Evolutionary conservation across 1,140 invertebrate species (phyloP).

Genomic region (Rhyacophila brunnea): DNA sequence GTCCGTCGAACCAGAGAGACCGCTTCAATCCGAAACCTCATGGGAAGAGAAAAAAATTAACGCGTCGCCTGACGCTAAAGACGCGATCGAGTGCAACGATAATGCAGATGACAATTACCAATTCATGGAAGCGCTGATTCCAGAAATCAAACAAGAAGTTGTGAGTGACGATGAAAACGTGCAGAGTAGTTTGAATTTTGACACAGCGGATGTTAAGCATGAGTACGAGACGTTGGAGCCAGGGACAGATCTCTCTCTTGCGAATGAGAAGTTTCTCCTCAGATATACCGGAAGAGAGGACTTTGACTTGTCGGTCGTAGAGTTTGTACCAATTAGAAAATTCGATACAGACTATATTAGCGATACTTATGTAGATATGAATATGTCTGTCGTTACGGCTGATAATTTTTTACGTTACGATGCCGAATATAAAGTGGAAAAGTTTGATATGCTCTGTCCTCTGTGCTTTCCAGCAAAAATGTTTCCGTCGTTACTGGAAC

Average conservation of each 20-base stretch:
- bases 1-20: constrained; percentile 3
- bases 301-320: constrained; percentile 48
- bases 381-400: constrained; percentile 40
- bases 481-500: constrained; percentile 37
- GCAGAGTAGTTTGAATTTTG: constrained; percentile 7
- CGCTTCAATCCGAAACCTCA: neutral
- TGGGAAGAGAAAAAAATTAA: constrained; percentile 1
- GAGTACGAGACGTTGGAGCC: constrained; percentile 29
- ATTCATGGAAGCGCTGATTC: constrained; percentile 36
- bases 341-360: constrained; percentile 46
- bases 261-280: constrained; percentile 36
- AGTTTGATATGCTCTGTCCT: constrained; percentile 39
- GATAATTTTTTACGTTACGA: constrained; percentile 38
- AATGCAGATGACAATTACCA: constrained; percentile 15
- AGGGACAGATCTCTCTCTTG: constrained; percentile 17
- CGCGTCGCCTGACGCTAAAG: constrained; percentile 3
- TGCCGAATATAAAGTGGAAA: constrained; percentile 28
- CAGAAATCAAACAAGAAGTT: constrained; percentile 44
- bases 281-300: constrained; percentile 46
- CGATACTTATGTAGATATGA: constrained; percentile 38
- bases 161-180: constrained; percentile 34
- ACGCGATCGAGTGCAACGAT: constrained; percentile 1
- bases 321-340: constrained; percentile 44
- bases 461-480: constrained; percentile 39
- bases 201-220: constrained; percentile 20